Evolutionary conservation across 2,113 vertebrate species (phyloP), one percentile per base, ranked within the genome.

Genomic region (Tinamus guttatus): DNA sequence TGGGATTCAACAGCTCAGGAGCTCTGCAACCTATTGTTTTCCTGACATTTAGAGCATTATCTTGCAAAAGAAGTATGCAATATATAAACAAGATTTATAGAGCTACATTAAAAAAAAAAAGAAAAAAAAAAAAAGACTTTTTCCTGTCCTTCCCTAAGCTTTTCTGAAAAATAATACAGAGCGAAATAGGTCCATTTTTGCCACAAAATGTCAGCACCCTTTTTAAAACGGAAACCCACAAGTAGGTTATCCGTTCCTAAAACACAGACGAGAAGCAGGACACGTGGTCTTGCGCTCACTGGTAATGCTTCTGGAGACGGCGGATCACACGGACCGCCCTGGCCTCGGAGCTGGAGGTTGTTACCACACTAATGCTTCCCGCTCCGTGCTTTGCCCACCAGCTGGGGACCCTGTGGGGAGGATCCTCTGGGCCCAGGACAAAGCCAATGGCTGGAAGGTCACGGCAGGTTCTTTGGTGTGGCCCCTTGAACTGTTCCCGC

Each of bases 321-420:
- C 58, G 56, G 34, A 13, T 32, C 3, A 1, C 30, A 25, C 47
- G 6, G 0, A 10, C 28, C 28, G 25, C 41, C 13, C 41, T 13
- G 41, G 9, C 13, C 51, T 22, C 22, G 13, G 22, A 52, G 51
- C 51, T 52, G 51, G 51, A 25, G 49, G 49, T 13, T 45, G 43
- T 49, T 49, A 24, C 13, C 51, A 27, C 24, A 14, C 25, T 27
- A 52, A 27, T 25, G 25, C 51, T 52, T 52, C 51, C 51, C 7
- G 11, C 49, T 51, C 22, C 49, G 24, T 22, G 49, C 49, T 51
- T 51, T n/a, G n/a, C n/a, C n/a, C n/a, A n/a, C 51, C 51, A 27
- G 51, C 51, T 3, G 13, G 6, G 51, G 25, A 27, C 51, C 25
- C 51, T 6, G 51, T 13, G 51, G 51, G 27, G 11, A 52, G 51